phyloP scores from a whole-genome alignment of 1,140 invertebrate species.

The Pseudomyrmex sp. region DNA sequence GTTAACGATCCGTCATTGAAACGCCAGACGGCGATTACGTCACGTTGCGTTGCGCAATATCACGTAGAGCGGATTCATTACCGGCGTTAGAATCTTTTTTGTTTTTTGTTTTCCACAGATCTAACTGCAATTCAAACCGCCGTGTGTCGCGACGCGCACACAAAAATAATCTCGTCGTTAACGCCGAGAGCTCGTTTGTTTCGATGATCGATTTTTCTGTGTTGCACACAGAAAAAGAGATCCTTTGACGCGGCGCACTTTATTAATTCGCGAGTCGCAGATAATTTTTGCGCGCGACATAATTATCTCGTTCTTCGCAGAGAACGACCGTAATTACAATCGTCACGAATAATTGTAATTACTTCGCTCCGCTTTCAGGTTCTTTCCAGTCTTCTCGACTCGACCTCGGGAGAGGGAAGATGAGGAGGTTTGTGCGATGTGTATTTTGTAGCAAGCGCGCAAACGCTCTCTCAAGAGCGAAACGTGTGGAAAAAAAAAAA shows the following conservation, averaged over 20 bases:
- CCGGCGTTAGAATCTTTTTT: background rate
- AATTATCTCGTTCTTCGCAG: too few relatives aligned
- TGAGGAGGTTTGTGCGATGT: background rate
- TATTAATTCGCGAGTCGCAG: too few relatives aligned
- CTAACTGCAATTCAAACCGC: too few relatives aligned
- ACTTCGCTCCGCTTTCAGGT: slow-evolving; percentile 22
- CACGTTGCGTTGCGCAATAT: slow-evolving; percentile 41
- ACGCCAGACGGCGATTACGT: slow-evolving; percentile 22
- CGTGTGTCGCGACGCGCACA: background rate
- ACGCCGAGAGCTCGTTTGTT: too few relatives aligned
- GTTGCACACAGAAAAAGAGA: too few relatives aligned
- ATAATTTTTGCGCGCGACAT: too few relatives aligned
- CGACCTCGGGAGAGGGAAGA: too few relatives aligned
- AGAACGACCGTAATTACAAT: background rate
- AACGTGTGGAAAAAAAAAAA: slow-evolving; percentile 1
- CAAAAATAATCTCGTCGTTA: background rate
- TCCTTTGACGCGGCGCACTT: too few relatives aligned
- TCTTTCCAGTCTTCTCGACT: background rate
- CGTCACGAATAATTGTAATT: slow-evolving; percentile 28
- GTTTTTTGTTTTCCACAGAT: too few relatives aligned
- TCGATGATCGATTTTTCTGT: too few relatives aligned
- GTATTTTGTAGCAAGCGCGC: background rate
- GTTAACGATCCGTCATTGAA: slow-evolving; percentile 55
- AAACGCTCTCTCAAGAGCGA: background rate
- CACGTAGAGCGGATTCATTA: slow-evolving; percentile 17